Conservation (phyloP, 1,140 invertebrate genomes). For the Bombyx mandarina region DNA sequence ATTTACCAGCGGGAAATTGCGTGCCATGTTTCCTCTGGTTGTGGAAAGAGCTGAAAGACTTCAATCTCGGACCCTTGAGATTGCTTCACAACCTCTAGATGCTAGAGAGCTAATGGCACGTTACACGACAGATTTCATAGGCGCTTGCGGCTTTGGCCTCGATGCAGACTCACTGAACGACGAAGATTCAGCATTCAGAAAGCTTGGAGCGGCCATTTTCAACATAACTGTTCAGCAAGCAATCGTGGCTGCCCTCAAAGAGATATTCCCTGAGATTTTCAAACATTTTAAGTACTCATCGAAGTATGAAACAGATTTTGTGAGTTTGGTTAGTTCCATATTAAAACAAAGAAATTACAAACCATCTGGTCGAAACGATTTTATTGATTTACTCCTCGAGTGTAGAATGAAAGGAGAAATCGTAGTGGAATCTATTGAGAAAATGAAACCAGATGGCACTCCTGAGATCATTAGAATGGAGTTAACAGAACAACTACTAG, state of each 20-base stretch:
- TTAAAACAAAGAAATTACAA: constrained; percentile 28
- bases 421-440: constrained; percentile 47
- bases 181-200: constrained; percentile 44
- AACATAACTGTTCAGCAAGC: constrained; percentile 12
- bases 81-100: constrained; percentile 31
- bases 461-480: constrained; percentile 18
- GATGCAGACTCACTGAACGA: constrained; percentile 46
- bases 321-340: constrained; percentile 26
- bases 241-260: constrained; percentile 21
- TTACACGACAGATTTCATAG: constrained; percentile 70
- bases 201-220: constrained; percentile 51
- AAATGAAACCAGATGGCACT: constrained; percentile 34
- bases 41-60: constrained; percentile 40
- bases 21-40: constrained; percentile 67
- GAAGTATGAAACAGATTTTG: constrained; percentile 25
- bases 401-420: constrained; percentile 47
- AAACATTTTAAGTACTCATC: constrained; percentile 22
- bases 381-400: constrained; percentile 71
- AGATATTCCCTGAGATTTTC: constrained; percentile 29
- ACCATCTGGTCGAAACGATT: constrained; percentile 64
- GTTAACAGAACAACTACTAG: constrained; percentile 30
- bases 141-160: constrained; percentile 57
- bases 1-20: constrained; percentile 73
- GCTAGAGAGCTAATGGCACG: constrained; percentile 59
- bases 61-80: constrained; percentile 25